Percentiles rank a stretch among this genome's conserved stretches.
phyloP scores from a whole-genome alignment of 2,888 invertebrate species.

The Vesta saturnalis region DNA sequence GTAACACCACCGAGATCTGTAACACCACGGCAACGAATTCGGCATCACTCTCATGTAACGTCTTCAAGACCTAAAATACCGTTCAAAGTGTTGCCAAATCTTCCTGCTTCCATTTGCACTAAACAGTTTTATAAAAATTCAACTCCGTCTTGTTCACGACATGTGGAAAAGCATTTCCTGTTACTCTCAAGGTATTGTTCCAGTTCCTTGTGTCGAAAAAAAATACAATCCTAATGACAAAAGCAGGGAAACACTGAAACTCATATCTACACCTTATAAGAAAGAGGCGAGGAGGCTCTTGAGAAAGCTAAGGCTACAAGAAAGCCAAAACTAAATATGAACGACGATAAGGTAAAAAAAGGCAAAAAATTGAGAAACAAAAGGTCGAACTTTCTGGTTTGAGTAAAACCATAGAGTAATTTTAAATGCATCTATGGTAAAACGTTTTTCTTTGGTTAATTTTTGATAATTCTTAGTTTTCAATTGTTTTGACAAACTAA shows the following conservation, averaged over 20 bases:
- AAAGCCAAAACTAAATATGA: not conserved
- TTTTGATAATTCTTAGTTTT: too few relatives aligned
- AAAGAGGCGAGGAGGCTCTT: not conserved
- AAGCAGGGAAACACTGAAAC: not conserved
- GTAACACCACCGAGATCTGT: not conserved
- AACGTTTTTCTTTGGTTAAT: too few relatives aligned
- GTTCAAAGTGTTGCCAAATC: not conserved
- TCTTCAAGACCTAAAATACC: not conserved
- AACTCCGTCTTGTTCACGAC: too few relatives aligned
- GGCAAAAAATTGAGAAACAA: not conserved
- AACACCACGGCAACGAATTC: not conserved
- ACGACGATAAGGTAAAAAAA: not conserved
- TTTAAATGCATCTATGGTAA: too few relatives aligned
- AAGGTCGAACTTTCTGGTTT: too few relatives aligned
- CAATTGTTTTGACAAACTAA: too few relatives aligned
- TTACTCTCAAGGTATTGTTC: slow-evolving; percentile 7
- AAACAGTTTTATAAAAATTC: not conserved
- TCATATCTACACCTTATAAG: too few relatives aligned
- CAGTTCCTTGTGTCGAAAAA: not conserved
- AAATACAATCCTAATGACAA: not conserved
- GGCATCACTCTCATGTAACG: not conserved
- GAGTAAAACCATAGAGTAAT: too few relatives aligned
- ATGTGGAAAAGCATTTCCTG: too few relatives aligned
- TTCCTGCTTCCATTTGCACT: not conserved
- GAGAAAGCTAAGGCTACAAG: not conserved